A percentile compares a stretch with the other conserved stretches of the same genome.
Conservation (phyloP, 2,797 vertebrate species). For the Lophius americanus region DNA sequence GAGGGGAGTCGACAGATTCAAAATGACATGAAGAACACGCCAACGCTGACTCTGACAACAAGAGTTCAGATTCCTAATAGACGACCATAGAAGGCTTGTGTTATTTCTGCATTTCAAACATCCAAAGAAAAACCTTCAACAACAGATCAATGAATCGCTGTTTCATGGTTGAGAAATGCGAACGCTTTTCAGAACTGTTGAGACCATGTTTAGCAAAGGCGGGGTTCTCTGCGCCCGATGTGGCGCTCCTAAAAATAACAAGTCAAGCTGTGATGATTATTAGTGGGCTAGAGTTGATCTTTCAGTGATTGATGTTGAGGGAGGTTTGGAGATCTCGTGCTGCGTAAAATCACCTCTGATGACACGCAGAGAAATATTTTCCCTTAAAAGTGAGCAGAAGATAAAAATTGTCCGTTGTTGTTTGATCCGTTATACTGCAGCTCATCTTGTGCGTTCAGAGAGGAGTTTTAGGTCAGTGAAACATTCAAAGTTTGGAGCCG, state of each 20-base stretch:
- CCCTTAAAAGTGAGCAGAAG: not conserved
- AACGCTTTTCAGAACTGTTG: conserved; percentile 1
- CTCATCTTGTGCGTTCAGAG: too few species aligned
- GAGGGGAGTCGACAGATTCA: not conserved
- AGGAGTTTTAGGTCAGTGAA: too few species aligned
- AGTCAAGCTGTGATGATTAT: conserved; percentile 21
- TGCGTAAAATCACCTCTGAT: conserved; percentile 27
- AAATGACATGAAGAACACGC: too few species aligned
- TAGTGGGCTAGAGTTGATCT: not conserved
- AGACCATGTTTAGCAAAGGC: conserved; percentile 1
- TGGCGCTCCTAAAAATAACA: not conserved
- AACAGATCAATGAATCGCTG: not conserved
- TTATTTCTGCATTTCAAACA: not conserved
- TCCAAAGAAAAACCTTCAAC: conserved; percentile 1
- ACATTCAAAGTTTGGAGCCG: too few species aligned
- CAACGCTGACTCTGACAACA: not conserved
- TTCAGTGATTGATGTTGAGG: not conserved
- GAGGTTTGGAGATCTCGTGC: conserved; percentile 5
- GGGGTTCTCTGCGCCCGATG: not conserved
- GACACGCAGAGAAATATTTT: conserved; percentile 4
- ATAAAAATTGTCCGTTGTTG: too few species aligned
- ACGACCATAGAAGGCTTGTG: not conserved
- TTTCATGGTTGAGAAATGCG: not conserved
- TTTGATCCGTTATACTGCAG: too few species aligned
- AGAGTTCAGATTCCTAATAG: not conserved